Percentiles rank a stretch among this genome's conserved stretches.
Evolutionary conservation across 2,888 invertebrate genomes (phyloP).

Genomic region (Dicroscelio sp.): DNA sequence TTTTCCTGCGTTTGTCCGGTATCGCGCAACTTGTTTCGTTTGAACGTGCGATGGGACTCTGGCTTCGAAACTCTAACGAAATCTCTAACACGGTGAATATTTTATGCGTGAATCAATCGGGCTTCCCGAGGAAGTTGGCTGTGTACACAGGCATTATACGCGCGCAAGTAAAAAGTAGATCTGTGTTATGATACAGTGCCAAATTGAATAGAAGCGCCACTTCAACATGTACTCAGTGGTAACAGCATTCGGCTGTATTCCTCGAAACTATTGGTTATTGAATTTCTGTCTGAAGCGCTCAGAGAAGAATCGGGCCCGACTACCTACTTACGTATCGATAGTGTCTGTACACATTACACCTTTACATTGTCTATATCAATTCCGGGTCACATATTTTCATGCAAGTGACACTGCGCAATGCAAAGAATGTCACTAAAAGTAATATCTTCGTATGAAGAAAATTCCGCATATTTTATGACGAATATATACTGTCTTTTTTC

Average conservation of each 20-base stretch:
- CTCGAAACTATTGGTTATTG: conserved; percentile 89
- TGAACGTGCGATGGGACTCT: conserved; percentile 78
- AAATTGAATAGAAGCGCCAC: conserved; percentile 88
- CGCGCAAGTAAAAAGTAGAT: conserved; percentile 81
- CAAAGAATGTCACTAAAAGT: conserved; percentile 71
- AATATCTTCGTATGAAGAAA: conserved; percentile 71
- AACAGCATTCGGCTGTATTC: conserved; percentile 84
- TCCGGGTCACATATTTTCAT: conserved; percentile 75
- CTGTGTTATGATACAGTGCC: conserved; percentile 85
- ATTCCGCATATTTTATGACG: conserved; percentile 70
- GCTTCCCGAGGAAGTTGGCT: conserved; percentile 82
- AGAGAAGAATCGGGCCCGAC: conserved; percentile 73
- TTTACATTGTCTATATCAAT: conserved; percentile 76
- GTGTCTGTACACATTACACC: conserved; percentile 70
- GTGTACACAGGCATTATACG: conserved; percentile 67
- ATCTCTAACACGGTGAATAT: conserved; percentile 89
- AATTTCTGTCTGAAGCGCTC: conserved; percentile 88
- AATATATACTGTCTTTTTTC: conserved; percentile 60
- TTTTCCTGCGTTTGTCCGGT: conserved; percentile 53
- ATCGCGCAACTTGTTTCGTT: conserved; percentile 23
- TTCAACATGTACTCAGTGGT: conserved; percentile 80
- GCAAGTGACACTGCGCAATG: conserved; percentile 72
- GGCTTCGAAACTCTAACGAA: conserved; percentile 89
- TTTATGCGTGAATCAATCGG: conserved; percentile 89
- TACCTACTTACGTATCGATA: conserved; percentile 74